A percentile compares a stretch with the other conserved stretches of the same genome.
phyloP scores from a whole-genome alignment of 2,888 invertebrate genomes.

The Furcula furcula region DNA sequence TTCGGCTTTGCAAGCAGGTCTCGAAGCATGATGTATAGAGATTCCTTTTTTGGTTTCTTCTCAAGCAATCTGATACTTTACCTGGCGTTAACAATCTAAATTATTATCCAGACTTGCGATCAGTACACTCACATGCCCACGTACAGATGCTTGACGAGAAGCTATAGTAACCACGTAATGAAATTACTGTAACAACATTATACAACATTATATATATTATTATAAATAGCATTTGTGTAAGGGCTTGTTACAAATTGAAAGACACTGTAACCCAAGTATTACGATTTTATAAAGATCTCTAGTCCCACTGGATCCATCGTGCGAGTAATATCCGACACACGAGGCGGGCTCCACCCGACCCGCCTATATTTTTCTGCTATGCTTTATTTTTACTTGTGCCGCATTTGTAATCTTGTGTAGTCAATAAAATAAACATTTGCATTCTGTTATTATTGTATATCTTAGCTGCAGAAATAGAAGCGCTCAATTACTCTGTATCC shows the following conservation, averaged over 20 bases:
- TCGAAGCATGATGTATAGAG: constrained; percentile 78
- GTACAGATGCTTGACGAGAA: constrained; percentile 73
- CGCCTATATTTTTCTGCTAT: constrained; percentile 62
- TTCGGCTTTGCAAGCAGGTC: constrained; percentile 72
- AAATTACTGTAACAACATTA: constrained; percentile 81
- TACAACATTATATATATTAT: constrained; percentile 74
- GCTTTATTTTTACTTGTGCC: constrained; percentile 74
- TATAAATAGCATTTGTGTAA: constrained; percentile 83
- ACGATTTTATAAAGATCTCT: constrained; percentile 84
- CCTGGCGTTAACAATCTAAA: constrained; percentile 38
- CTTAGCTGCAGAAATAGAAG: constrained; percentile 77
- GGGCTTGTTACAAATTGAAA: constrained; percentile 82
- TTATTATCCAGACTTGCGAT: constrained; percentile 21
- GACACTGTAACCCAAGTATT: constrained; percentile 84
- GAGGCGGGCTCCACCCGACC: constrained; percentile 32
- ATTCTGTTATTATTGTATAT: constrained; percentile 74
- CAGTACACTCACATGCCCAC: constrained; percentile 38
- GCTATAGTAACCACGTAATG: constrained; percentile 79
- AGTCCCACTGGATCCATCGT: constrained; percentile 85
- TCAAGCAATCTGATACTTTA: constrained; percentile 67
- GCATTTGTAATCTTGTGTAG: constrained; percentile 77
- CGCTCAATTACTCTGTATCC: constrained; percentile 81
- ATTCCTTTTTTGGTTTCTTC: constrained; percentile 76
- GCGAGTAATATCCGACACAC: constrained; percentile 60
- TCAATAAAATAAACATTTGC: constrained; percentile 72